Evolutionary conservation across 1,140 invertebrate genomes (phyloP).

Genomic region (Pemphigus obesinymphae): DNA sequence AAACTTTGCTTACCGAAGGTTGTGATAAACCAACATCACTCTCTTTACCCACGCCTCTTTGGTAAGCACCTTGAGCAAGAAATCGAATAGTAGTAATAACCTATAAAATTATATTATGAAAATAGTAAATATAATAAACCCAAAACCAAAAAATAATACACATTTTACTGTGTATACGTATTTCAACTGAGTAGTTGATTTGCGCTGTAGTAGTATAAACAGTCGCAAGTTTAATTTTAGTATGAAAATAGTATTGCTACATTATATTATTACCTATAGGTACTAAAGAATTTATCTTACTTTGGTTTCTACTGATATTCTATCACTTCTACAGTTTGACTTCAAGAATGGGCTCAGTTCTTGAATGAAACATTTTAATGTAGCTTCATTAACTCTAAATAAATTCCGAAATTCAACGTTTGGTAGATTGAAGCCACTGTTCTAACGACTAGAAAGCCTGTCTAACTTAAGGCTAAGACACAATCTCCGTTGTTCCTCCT

Average conservation of each 20-base stretch:
- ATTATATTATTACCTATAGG: too few species aligned
- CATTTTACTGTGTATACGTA: too few species aligned
- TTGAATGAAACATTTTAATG: background rate
- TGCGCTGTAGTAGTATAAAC: too few species aligned
- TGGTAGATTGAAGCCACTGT: background rate
- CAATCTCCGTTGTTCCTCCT: background rate
- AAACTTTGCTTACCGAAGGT: background rate
- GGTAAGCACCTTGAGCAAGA: background rate
- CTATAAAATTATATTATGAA: background rate
- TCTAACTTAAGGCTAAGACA: background rate
- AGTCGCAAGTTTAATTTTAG: too few species aligned
- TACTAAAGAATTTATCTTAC: background rate
- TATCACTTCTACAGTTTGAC: background rate
- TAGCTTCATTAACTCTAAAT: background rate
- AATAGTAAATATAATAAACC: too few species aligned
- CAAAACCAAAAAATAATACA: too few species aligned
- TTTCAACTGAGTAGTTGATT: too few species aligned
- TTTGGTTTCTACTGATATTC: conserved; percentile 27
- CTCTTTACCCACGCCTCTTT: background rate
- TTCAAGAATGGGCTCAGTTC: conserved; percentile 4
- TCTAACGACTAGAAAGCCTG: background rate
- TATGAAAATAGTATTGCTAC: too few species aligned
- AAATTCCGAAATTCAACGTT: background rate
- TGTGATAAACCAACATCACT: background rate
- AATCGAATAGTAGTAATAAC: background rate